Conservation (phyloP, 2,888 invertebrate genomes). For the Caenorhabditis wallacei region DNA sequence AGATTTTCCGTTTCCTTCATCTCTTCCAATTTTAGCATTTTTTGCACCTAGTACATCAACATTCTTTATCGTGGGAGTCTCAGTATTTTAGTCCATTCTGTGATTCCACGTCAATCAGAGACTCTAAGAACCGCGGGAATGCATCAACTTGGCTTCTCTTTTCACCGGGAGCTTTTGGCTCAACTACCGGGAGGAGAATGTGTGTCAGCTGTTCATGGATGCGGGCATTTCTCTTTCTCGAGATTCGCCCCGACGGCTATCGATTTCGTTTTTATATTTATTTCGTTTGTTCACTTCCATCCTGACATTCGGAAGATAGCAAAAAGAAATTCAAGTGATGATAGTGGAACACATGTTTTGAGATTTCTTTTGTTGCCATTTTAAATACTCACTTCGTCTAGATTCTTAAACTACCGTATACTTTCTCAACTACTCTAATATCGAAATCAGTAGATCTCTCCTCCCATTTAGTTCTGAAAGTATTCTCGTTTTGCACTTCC, state of each 20-base stretch:
- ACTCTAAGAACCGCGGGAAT: constrained; percentile 37
- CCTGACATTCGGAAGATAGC: constrained; percentile 20
- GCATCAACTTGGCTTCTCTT: constrained; percentile 41
- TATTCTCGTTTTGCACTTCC: too few species aligned
- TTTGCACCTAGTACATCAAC: constrained; percentile 40
- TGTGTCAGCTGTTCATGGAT: constrained; percentile 59
- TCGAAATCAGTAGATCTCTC: too few species aligned
- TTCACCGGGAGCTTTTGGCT: constrained; percentile 26
- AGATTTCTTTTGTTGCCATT: not conserved
- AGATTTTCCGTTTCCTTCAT: constrained; percentile 1
- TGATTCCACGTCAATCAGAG: constrained; percentile 59
- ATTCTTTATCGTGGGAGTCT: constrained; percentile 21
- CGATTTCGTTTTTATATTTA: constrained; percentile 66
- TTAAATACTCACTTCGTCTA: not conserved
- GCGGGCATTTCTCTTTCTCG: constrained; percentile 52
- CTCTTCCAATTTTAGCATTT: constrained; percentile 25
- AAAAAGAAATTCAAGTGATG: constrained; percentile 10
- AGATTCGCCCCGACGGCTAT: constrained; percentile 50
- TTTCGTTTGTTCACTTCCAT: constrained; percentile 56
- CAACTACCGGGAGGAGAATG: constrained; percentile 41
- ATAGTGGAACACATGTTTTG: not conserved
- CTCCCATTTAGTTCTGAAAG: too few species aligned
- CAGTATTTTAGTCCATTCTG: constrained; percentile 26
- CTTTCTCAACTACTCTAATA: too few species aligned
- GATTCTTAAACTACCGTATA: not conserved